Evolutionary conservation across 2,888 invertebrate species (phyloP).

Genomic region (Toxonevra muliebris): DNA sequence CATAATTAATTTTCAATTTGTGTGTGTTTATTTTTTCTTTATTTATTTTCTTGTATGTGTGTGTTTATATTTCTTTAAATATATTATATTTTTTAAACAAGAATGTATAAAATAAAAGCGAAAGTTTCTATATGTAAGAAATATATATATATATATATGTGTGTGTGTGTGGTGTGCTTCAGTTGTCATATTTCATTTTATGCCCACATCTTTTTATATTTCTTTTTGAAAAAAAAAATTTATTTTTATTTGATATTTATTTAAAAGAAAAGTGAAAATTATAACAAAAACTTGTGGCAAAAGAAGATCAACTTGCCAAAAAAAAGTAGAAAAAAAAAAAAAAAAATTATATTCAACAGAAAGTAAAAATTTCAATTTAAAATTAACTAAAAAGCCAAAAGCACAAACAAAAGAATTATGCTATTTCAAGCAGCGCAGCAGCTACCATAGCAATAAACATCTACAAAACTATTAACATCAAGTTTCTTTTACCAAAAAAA

Average conservation of each 20-base stretch:
- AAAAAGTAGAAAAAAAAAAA: constrained; percentile 22
- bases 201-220: constrained; percentile 38
- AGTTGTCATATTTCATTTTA: constrained; percentile 30
- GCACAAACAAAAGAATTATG: constrained; percentile 53
- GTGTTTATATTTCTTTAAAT: too few relatives aligned
- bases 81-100: constrained; percentile 3
- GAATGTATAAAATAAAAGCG: constrained; percentile 33
- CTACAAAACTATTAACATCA: constrained; percentile 5
- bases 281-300: constrained; percentile 8
- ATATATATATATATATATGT: background rate
- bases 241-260: constrained; percentile 17
- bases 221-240: too few relatives aligned
- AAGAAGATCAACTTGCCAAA: constrained; percentile 33
- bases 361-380: constrained; percentile 40
- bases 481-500: constrained; percentile 30
- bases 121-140: constrained; percentile 25
- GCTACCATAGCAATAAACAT: background rate
- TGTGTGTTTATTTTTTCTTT: background rate
- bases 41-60: too few relatives aligned
- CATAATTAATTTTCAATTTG: constrained; percentile 14
- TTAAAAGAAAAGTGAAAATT: constrained; percentile 54
- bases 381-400: constrained; percentile 41
- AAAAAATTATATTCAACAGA: constrained; percentile 37
- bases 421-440: constrained; percentile 43
- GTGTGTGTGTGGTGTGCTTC: constrained; percentile 35